Conservation (phyloP, 2,888 invertebrate genomes). For the Coecobrya sp. region DNA sequence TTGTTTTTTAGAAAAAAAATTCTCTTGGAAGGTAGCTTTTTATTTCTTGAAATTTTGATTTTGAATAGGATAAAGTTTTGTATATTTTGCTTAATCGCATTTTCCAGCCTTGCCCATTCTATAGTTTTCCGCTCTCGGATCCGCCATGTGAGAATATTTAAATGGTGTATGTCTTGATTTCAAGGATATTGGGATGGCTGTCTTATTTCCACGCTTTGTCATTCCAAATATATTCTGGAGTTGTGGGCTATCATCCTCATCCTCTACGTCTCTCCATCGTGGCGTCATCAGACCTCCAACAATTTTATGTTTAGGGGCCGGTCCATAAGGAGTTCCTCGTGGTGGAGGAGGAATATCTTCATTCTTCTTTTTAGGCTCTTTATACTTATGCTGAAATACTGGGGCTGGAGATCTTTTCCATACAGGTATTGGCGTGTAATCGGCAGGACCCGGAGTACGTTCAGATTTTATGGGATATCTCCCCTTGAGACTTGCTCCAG, state of each 20-base stretch:
- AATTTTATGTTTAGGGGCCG: slow-evolving; percentile 37
- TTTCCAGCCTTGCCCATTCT: neutral
- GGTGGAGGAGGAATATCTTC: neutral
- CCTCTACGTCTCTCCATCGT: slow-evolving; percentile 57
- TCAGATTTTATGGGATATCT: slow-evolving; percentile 48
- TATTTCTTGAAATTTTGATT: neutral
- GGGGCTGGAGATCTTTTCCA: slow-evolving; percentile 28
- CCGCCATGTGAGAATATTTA: slow-evolving; percentile 63
- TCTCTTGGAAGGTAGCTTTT: neutral
- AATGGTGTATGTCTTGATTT: slow-evolving; percentile 78
- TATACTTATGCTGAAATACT: slow-evolving; percentile 72
- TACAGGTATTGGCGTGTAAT: slow-evolving; percentile 49
- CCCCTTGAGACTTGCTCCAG: slow-evolving; percentile 67
- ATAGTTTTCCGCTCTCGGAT: neutral
- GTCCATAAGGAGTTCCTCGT: neutral
- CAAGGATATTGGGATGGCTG: slow-evolving; percentile 75
- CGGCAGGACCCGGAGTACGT: slow-evolving; percentile 75
- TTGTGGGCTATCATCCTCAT: slow-evolving; percentile 63
- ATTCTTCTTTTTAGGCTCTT: slow-evolving; percentile 37
- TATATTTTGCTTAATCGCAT: neutral
- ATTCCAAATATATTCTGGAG: slow-evolving; percentile 65
- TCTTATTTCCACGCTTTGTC: slow-evolving; percentile 50
- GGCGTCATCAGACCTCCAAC: slow-evolving; percentile 71
- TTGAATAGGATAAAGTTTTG: neutral
- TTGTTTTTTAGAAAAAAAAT: neutral